These are phyloP conservation scores for Bubalus kerabau DNA, from an alignment of 2,113 vertebrate species.

Conservation along the genomic window DNA sequence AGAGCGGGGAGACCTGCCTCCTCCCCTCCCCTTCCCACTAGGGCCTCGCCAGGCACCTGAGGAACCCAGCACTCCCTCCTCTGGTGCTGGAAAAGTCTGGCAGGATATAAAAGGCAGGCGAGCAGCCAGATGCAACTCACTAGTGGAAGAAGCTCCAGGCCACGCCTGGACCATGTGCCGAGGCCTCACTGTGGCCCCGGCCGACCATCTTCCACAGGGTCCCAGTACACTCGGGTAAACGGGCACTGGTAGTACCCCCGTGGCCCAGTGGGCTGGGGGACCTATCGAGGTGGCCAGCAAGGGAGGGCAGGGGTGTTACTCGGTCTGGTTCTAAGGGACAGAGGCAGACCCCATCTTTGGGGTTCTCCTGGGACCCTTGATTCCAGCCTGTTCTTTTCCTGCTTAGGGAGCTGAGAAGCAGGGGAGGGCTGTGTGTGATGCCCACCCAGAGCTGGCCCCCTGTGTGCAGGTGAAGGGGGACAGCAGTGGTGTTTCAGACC, in stretches of 20 bases:
- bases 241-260: accelerated
- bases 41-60: neutral
- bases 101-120: neutral
- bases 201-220: neutral
- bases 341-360: neutral
- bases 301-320: neutral
- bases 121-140: neutral
- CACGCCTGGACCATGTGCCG: neutral
- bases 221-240: neutral
- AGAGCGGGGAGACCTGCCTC: neutral
- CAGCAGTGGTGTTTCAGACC: conserved; percentile 25
- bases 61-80: too few relatives aligned
- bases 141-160: neutral
- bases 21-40: accelerated
- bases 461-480: conserved; percentile 19
- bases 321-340: neutral
- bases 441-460: neutral
- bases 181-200: neutral
- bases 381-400: neutral
- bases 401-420: accelerated
- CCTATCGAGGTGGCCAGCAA: neutral
- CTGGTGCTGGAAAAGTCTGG: neutral
- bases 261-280: neutral
- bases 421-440: neutral
- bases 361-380: too few relatives aligned